Evolutionary conservation across 2,113 vertebrate species (phyloP).

Genomic region (Laticauda colubrina): DNA sequence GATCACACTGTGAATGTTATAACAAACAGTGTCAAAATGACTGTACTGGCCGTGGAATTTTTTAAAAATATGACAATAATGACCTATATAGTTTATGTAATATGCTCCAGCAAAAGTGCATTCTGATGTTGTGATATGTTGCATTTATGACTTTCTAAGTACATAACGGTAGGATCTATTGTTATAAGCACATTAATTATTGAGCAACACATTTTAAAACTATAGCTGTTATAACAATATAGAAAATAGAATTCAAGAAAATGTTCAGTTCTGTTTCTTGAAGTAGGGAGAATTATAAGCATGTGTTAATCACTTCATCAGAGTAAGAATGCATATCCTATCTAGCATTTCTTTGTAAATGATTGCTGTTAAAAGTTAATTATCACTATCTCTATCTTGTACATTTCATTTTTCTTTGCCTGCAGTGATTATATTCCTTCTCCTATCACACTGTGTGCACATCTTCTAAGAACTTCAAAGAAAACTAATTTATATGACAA

Average conservation of each 20-base stretch:
- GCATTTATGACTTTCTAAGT: constrained; percentile 25
- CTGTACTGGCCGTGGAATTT: not conserved
- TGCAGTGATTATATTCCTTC: not conserved
- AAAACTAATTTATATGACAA: not conserved
- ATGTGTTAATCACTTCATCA: not conserved
- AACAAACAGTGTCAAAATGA: not conserved
- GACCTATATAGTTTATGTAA: not conserved
- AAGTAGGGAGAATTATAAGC: not conserved
- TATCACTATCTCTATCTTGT: not conserved
- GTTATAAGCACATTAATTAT: not conserved
- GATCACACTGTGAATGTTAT: not conserved
- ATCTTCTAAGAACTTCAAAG: not conserved
- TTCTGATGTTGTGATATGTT: not conserved
- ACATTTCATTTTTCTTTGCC: not conserved
- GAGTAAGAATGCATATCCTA: not conserved
- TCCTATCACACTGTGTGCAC: not conserved
- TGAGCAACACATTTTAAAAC: not conserved
- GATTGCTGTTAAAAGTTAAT: not conserved
- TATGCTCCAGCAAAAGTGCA: not conserved
- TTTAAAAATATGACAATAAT: not conserved
- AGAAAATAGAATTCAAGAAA: not conserved
- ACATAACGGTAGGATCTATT: constrained; percentile 1
- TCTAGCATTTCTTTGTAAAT: not conserved
- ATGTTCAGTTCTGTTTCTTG: not conserved
- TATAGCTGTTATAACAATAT: no score